Base-by-base conservation (phyloP, 2,113 vertebrate species). In the Pseudorasbora parva region DNA sequence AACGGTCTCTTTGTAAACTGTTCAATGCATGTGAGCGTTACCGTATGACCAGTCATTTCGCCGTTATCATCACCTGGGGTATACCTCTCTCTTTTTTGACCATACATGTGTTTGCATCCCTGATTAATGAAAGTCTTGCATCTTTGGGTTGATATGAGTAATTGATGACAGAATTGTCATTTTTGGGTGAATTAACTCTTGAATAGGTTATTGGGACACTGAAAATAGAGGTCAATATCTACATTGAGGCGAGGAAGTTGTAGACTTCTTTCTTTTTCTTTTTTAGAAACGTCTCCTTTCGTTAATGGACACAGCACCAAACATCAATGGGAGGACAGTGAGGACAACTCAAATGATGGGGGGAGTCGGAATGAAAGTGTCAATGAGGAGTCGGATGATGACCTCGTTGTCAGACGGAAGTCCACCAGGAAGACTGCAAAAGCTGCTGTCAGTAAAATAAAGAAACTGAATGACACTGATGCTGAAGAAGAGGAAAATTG, bases 281-380 rank as follows among this genome's bases (percentile, higher is more conserved):
- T 64, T 25, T 14, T 57, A 95, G 94, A 90, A 76, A 79, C 59
- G 51, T 82, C 86, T 71, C 88, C 91, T 51, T 88, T 85, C 1
- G 64, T 93, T 54, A 95, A 94, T 8, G 94, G 94, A 54, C 91
- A 94, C 82, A 23, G 86, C 54, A 72, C 84, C 51, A 91, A 91
- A 79, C 81, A 84, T 71, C 82, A 85, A 11, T 86, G 45, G 11
- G 86, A 82, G 19, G 87, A 90, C 12, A 92, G 86, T 57, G 90
- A 86, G 43, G 76, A 86, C 30, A 27, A 84, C 30, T 64, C 69
- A 0, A 69, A 80, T 33, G 37, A 75, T 27, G 82, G 51, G 33
- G 37, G 30, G 25, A 73, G 60, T 73, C 41, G 5, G 8, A 90
- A 86, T 19, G 90, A 89, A 72, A 89, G 82, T 47, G 84, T 89